Conservation (phyloP, 2,888 invertebrate species). For the Drosophila neoperkinsi region DNA sequence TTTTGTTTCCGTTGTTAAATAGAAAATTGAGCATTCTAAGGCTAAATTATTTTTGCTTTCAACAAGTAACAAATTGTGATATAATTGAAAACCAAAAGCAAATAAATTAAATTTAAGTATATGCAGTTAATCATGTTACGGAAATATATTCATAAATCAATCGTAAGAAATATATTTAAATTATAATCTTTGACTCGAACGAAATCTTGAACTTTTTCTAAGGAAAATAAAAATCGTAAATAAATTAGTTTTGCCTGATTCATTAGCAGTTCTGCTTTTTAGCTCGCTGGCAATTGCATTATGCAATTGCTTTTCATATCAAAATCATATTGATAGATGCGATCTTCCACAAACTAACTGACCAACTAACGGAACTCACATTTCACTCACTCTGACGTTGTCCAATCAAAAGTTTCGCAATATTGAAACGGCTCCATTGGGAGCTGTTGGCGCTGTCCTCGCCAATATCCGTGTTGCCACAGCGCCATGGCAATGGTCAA, state of each 20-base stretch:
- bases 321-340: conserved; percentile 9
- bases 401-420: conserved; percentile 70
- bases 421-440: conserved; percentile 68
- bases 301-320: background rate
- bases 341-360: conserved; percentile 3
- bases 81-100: conserved; percentile 23
- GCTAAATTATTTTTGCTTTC: conserved; percentile 22
- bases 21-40: conserved; percentile 21
- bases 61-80: conserved; percentile 27
- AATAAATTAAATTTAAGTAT: conserved; percentile 1
- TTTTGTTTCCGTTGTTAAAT: conserved; percentile 36
- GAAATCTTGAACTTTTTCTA: background rate
- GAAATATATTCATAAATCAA: background rate
- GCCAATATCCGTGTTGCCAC: conserved; percentile 29
- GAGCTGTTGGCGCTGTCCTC: conserved; percentile 48
- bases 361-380: conserved; percentile 36
- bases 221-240: background rate
- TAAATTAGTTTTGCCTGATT: background rate
- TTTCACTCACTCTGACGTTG: conserved; percentile 42
- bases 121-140: background rate
- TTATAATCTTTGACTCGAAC: background rate
- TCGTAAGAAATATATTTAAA: background rate
- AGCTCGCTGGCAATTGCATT: background rate
- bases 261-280: background rate
- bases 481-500: conserved; percentile 54